A percentile compares a stretch with the other conserved stretches of the same genome.
Evolutionary conservation across 2,113 vertebrate genomes (phyloP).

Genomic region (Aldabrachelys gigantea): DNA sequence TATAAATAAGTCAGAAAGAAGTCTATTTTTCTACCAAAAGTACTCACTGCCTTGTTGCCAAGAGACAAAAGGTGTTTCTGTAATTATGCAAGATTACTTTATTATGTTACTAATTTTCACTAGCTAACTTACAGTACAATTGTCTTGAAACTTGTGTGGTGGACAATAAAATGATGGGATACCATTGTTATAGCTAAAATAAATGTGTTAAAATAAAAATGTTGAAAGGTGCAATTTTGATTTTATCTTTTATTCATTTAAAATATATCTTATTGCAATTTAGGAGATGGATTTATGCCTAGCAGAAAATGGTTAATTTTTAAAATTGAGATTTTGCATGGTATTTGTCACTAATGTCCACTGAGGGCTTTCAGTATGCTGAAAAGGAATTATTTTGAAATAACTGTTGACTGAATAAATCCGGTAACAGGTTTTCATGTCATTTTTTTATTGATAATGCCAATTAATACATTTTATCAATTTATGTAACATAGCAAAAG

Average conservation of each 20-base stretch:
- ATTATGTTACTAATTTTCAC: not conserved
- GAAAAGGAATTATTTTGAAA: constrained; percentile 40
- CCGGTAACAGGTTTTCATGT: constrained; percentile 7
- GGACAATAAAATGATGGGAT: not conserved
- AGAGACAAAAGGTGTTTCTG: not conserved
- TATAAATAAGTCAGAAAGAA: not conserved
- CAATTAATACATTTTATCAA: not conserved
- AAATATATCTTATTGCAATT: not conserved
- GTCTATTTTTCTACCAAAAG: not conserved
- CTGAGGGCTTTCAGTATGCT: constrained; percentile 36
- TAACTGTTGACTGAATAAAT: not conserved
- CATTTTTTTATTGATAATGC: not conserved
- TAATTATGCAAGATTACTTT: not conserved
- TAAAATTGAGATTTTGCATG: constrained; percentile 13
- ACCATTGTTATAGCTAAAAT: not conserved
- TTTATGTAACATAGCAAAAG: not conserved
- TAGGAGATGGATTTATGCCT: not conserved
- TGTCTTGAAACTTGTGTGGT: not conserved
- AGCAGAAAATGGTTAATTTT: constrained; percentile 41
- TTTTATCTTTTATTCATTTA: not conserved
- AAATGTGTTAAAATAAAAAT: not conserved
- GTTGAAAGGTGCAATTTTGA: not conserved
- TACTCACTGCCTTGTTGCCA: not conserved
- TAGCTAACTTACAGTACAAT: not conserved
- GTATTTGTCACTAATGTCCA: constrained; percentile 18